Evolutionary conservation across 2,888 invertebrate genomes (phyloP).

Genomic region (Pseudolycoriella hygida): DNA sequence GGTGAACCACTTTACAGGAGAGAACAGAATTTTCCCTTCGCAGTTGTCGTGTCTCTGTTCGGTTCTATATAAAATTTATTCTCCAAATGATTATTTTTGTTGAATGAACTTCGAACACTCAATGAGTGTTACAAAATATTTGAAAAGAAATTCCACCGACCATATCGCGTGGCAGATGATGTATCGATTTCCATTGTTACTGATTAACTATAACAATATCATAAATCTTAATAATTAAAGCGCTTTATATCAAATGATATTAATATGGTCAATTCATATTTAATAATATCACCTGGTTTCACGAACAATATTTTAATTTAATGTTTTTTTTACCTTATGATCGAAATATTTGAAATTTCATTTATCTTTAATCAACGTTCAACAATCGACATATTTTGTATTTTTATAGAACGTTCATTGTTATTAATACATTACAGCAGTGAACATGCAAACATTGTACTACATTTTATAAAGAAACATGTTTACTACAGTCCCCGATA

Average conservation of each 20-base stretch:
- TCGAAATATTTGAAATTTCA: neutral
- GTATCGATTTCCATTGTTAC: conserved; percentile 2
- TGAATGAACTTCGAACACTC: no score
- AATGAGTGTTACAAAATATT: no score
- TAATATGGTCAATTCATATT: conserved; percentile 3
- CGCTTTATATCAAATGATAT: neutral
- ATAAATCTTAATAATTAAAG: neutral
- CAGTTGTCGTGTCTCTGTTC: no score
- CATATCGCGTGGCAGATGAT: conserved; percentile 3
- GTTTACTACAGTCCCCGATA: no score
- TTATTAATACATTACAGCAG: no score
- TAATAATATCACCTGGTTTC: conserved; percentile 1
- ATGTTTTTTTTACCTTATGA: neutral
- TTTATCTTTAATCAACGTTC: neutral
- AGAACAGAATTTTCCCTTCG: no score
- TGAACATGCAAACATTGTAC: no score
- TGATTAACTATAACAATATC: conserved; percentile 2
- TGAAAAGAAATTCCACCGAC: neutral
- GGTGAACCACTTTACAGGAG: no score
- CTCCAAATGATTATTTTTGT: no score
- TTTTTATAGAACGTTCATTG: no score
- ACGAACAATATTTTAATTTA: conserved; percentile 1
- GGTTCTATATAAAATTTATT: no score
- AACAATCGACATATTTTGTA: neutral
- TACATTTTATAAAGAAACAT: no score